Base-by-base conservation (phyloP, 1,140 invertebrate genomes). In the Temnothorax curvispinosus region DNA sequence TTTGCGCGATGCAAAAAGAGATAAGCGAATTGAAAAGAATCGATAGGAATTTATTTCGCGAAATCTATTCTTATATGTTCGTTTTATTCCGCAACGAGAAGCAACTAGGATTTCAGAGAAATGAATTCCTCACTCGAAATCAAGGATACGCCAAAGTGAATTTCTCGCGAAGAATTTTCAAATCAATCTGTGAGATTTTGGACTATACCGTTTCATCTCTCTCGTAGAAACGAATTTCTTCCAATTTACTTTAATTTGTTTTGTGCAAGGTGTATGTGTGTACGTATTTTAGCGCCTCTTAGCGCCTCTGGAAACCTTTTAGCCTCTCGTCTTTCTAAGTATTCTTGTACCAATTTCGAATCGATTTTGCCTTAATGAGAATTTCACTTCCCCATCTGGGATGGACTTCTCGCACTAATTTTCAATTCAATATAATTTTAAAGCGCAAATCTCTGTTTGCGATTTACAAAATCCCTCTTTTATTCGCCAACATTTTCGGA, bases 291-390 rank as follows among this genome's bases (percentile, higher is more conserved):
- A 35, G 15, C 8, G 47, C 35, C 44, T 54, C 32, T 38, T 80
- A 35, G 6, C 21, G 3, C 15, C 32, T 44, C 4, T 13, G 65
- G 38, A 27, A 44, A 32, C 64, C 65, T 82, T 27, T 72, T 58
- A 54, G 52, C 27, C 35, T 69, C 77, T 67, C 62, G 69, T 47
- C 47, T 50, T 50, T 84, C 54, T n/a, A 38, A 84, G 69, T 75
- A 75, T 84, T 60, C 80, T 84, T 62, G 69, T 27, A 21, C 52
- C 67, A 72, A 82, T 82, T 60, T 72, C 80, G 13, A 84, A 84
- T 84, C 54, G 80, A 84, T 84, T 84, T 62, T 71, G 38, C 27
- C 44, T 84, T 75, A 84, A 62, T 47, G 80, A 75, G 80, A 84
- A 74, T 84, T 84, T 84, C 54, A 50, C 47, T 58, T 0, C 27